Evolutionary conservation across 2,888 invertebrate species (phyloP).

Genomic region (Nemapogon koenigi): DNA sequence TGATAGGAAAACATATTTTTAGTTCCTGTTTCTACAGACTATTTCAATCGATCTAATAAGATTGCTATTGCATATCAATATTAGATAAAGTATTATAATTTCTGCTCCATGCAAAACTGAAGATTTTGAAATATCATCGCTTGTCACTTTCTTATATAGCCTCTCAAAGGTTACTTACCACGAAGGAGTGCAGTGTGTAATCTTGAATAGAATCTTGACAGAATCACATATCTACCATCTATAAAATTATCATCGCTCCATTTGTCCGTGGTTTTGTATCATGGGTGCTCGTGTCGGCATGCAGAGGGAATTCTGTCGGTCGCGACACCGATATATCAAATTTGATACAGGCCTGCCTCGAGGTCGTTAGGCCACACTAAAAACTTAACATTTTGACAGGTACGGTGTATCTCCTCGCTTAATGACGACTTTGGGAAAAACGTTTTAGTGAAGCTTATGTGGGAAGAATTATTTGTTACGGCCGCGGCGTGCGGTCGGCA

Average conservation of each 20-base stretch:
- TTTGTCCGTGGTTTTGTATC: constrained; percentile 5
- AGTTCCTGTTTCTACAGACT: too few species aligned
- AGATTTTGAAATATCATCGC: too few species aligned
- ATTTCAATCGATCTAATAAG: too few species aligned
- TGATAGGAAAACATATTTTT: too few species aligned
- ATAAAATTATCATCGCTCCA: constrained; percentile 13
- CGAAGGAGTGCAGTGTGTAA: too few species aligned
- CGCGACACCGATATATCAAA: constrained; percentile 33
- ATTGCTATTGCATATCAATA: too few species aligned
- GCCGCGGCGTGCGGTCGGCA: constrained; percentile 3
- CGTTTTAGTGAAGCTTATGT: constrained; percentile 30
- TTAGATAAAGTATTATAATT: too few species aligned
- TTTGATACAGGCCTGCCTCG: constrained; percentile 34
- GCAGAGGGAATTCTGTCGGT: constrained; percentile 28
- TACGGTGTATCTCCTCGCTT: constrained; percentile 18
- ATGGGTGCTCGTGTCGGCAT: constrained; percentile 18
- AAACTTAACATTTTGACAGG: constrained; percentile 31
- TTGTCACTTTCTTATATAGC: too few species aligned
- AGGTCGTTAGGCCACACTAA: constrained; percentile 25
- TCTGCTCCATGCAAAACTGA: too few species aligned
- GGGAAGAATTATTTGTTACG: constrained; percentile 10
- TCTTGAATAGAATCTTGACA: too few species aligned
- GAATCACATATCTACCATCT: too few species aligned
- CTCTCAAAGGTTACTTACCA: too few species aligned
- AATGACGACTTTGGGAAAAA: constrained; percentile 52